Conservation (phyloP, 2,888 invertebrate species). For the Drosophila greeni region DNA sequence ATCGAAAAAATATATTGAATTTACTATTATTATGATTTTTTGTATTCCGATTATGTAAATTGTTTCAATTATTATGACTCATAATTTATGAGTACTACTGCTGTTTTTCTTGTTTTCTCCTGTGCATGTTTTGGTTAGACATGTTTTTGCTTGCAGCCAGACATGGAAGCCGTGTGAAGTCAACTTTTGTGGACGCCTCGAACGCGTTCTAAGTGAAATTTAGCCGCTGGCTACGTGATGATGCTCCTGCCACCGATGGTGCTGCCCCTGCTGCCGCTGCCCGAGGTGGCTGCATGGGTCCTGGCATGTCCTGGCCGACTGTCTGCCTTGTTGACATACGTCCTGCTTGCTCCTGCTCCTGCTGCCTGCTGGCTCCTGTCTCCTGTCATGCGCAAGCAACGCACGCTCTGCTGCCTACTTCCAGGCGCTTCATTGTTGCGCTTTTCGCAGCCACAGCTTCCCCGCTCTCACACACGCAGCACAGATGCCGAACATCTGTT, state of each 20-base stretch:
- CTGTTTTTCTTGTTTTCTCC: not conserved
- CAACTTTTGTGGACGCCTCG: conserved; percentile 60
- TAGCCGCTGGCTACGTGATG: conserved; percentile 37
- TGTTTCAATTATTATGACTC: too few species aligned
- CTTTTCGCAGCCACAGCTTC: conserved; percentile 56
- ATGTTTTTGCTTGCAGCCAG: conserved; percentile 34
- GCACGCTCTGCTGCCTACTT: conserved; percentile 62
- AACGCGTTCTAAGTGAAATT: conserved; percentile 48
- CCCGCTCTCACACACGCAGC: conserved; percentile 13
- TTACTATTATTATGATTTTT: too few species aligned
- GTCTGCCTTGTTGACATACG: conserved; percentile 55
- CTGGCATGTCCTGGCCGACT: conserved; percentile 48
- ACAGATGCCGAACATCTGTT: conserved; percentile 62
- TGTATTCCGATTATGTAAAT: too few species aligned
- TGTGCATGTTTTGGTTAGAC: conserved; percentile 25
- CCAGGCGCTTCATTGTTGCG: conserved; percentile 71
- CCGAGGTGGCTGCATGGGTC: conserved; percentile 21
- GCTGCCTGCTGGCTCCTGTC: conserved; percentile 18
- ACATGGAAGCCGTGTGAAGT: conserved; percentile 54
- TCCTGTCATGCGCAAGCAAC: conserved; percentile 58
- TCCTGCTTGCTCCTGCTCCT: conserved; percentile 16
- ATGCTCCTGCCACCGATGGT: conserved; percentile 22
- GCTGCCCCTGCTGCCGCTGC: conserved; percentile 12
- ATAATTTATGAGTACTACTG: not conserved
- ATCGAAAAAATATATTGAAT: too few species aligned